Evolutionary conservation across 2,113 vertebrate species (phyloP).

Genomic region (Anguilla japonica): DNA sequence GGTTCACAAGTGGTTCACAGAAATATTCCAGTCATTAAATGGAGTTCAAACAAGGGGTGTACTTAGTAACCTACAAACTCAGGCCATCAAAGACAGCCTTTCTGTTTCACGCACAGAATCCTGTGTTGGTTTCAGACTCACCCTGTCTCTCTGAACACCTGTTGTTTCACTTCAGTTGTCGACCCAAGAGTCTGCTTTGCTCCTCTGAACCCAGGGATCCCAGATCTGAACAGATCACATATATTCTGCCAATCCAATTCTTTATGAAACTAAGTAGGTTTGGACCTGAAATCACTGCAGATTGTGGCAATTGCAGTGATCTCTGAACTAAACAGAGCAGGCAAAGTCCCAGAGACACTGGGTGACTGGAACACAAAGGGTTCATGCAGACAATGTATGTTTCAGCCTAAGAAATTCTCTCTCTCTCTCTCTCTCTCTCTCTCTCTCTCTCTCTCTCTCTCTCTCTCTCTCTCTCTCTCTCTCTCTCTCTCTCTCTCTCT

Average conservation of each 20-base stretch:
- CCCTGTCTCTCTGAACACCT: background rate
- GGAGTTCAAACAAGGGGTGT: slow-evolving; percentile 1
- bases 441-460: slow-evolving; percentile 3
- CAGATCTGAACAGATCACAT: slow-evolving; percentile 8
- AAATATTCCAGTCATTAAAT: slow-evolving; percentile 17
- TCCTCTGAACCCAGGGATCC: slow-evolving; percentile 11
- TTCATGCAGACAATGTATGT: background rate
- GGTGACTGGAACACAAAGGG: background rate
- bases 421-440: background rate
- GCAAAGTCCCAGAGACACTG: slow-evolving; percentile 9
- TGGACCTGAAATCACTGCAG: background rate
- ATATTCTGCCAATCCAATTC: background rate
- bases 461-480: slow-evolving; percentile 44
- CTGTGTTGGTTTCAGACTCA: slow-evolving; percentile 1
- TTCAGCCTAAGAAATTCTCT: slow-evolving; percentile 22
- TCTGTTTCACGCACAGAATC: slow-evolving; percentile 4
- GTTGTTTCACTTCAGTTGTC: background rate
- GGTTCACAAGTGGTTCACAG: slow-evolving; percentile 12
- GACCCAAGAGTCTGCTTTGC: slow-evolving; percentile 8
- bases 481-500: slow-evolving; percentile 32
- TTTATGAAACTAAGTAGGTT: background rate
- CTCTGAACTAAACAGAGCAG: background rate
- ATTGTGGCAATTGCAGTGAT: background rate
- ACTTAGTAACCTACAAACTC: background rate
- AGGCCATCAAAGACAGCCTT: background rate